Conservation (phyloP, 2,888 invertebrate species). For the Tupiocoris notatus region DNA sequence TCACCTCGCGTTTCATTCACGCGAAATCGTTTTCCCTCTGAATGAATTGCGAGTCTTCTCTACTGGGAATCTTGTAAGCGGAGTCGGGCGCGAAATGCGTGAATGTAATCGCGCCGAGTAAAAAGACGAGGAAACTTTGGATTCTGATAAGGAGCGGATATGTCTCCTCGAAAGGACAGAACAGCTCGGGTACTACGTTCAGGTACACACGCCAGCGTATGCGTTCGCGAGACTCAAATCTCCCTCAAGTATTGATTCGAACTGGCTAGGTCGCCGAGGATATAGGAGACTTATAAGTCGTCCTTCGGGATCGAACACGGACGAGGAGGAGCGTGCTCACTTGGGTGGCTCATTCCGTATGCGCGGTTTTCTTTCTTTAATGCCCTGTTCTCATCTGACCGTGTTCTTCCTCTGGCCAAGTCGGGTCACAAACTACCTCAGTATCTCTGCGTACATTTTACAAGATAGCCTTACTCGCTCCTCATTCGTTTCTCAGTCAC, state of each 20-base stretch:
- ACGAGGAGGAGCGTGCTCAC: constrained; percentile 1
- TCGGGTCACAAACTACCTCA: constrained; percentile 23
- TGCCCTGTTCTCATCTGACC: background rate
- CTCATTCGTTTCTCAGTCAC: constrained; percentile 23
- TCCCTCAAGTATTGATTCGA: background rate
- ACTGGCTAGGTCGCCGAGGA: background rate
- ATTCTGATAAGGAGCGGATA: background rate
- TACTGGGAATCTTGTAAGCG: background rate
- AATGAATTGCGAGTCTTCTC: background rate
- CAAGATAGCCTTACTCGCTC: constrained; percentile 29
- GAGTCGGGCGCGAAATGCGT: background rate
- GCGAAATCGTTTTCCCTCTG: no score
- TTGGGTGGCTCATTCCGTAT: constrained; percentile 39
- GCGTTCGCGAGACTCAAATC: background rate
- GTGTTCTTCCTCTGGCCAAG: constrained; percentile 21
- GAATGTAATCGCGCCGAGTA: background rate
- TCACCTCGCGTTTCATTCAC: no score
- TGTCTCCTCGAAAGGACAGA: background rate
- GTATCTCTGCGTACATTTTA: constrained; percentile 24
- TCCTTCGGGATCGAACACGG: constrained; percentile 15
- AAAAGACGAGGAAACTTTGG: background rate
- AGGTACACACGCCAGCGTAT: background rate
- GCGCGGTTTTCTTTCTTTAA: constrained; percentile 15
- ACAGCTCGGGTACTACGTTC: no score
- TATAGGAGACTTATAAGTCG: background rate